These are phyloP conservation scores for Nibea albiflora DNA, from an alignment of 2,113 vertebrate genomes.

Conservation along the genomic window DNA sequence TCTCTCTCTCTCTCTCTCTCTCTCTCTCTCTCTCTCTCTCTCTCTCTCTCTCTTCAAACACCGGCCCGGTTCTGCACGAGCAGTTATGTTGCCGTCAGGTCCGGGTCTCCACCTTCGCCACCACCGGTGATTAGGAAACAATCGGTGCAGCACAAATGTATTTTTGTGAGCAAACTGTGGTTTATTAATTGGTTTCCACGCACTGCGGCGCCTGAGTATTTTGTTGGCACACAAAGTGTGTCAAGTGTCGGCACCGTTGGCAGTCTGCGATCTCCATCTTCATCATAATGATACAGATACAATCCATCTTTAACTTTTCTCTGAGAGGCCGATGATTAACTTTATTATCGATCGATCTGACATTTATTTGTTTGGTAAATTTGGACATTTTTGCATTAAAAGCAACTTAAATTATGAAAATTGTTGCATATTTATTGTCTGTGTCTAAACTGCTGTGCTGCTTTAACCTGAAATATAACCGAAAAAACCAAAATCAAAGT, in stretches of 20 bases:
- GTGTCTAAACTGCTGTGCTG: not conserved
- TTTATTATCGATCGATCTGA: not conserved
- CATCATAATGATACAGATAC: not conserved
- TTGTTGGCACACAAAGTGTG: not conserved
- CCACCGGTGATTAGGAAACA: not conserved
- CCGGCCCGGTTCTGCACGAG: not conserved
- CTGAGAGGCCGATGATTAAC: not conserved
- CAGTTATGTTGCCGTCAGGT: not conserved
- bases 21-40: too few relatives aligned
- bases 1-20: not conserved
- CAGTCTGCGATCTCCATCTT: not conserved
- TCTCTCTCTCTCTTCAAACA: not conserved
- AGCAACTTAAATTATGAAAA: not conserved
- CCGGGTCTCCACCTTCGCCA: not conserved
- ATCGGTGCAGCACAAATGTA: not conserved
- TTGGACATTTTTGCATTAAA: not conserved
- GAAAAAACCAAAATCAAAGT: too few relatives aligned
- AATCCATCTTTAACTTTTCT: too few relatives aligned
- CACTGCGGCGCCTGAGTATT: not conserved
- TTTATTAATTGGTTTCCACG: not conserved
- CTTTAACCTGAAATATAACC: not conserved
- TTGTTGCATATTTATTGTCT: not conserved
- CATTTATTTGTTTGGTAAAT: not conserved
- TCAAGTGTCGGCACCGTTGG: not conserved
- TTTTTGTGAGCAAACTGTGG: not conserved